These are phyloP conservation scores for Drosophila multiciliata DNA, from an alignment of 2,888 invertebrate species.

Conservation along the genomic window DNA sequence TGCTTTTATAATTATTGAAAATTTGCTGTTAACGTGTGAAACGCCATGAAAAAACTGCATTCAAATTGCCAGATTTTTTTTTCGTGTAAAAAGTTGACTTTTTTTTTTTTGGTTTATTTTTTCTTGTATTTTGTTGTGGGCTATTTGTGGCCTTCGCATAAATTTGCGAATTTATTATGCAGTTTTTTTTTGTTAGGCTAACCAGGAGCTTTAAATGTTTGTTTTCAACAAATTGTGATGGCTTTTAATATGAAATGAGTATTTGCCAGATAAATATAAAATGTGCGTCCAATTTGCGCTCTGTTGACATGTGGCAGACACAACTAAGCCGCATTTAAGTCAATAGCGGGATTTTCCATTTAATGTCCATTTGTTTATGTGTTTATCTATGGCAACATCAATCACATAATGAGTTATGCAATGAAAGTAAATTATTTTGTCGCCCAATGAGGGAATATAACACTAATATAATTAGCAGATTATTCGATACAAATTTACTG, in stretches of 20 bases:
- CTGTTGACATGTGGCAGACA: constrained; percentile 9
- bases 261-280: constrained; percentile 30
- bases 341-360: constrained; percentile 1
- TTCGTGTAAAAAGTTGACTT: not conserved
- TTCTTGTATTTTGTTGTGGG: constrained; percentile 5
- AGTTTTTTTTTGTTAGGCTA: constrained; percentile 28
- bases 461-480: not conserved
- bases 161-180: constrained; percentile 32
- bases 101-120: not conserved
- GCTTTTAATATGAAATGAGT: constrained; percentile 37
- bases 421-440: not conserved
- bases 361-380: constrained; percentile 1
- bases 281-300: constrained; percentile 4
- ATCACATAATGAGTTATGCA: not conserved
- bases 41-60: constrained; percentile 24
- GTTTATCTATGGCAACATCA: not conserved
- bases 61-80: constrained; percentile 24
- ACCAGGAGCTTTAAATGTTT: constrained; percentile 32
- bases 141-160: constrained; percentile 35
- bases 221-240: constrained; percentile 36
- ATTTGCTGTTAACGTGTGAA: constrained; percentile 47
- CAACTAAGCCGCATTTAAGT: constrained; percentile 20
- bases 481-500: not conserved
- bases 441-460: not conserved
- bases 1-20: constrained; percentile 65